phyloP scores from a whole-genome alignment of 2,888 invertebrate species.

The Cephus pulcher region DNA sequence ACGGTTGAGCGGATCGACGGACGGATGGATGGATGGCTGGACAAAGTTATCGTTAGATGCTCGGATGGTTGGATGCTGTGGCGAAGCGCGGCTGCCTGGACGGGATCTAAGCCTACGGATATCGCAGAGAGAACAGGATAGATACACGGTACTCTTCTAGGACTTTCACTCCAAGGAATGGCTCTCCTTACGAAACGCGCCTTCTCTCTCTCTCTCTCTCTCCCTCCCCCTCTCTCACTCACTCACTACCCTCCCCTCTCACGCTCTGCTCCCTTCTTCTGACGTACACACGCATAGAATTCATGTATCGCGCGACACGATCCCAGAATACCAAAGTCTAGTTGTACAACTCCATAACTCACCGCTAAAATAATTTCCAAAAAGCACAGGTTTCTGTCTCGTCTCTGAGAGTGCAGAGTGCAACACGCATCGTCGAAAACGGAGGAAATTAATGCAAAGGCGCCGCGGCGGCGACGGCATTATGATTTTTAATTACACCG shows the following conservation, averaged over 20 bases:
- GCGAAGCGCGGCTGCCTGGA: background rate
- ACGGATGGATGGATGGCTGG: background rate
- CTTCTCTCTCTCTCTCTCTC: background rate
- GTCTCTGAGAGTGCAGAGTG: background rate
- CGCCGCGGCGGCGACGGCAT: conserved; percentile 4
- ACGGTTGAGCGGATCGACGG: background rate
- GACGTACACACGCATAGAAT: too few relatives aligned
- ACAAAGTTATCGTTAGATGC: too few relatives aligned
- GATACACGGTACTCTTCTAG: background rate
- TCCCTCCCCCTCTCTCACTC: too few relatives aligned
- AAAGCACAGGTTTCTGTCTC: background rate
- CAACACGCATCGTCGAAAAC: background rate
- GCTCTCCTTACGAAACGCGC: conserved; percentile 20
- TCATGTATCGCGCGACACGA: conserved; percentile 6
- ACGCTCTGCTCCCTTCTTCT: too few relatives aligned
- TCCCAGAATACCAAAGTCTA: conserved; percentile 10
- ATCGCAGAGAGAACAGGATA: background rate
- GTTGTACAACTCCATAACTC: too few relatives aligned
- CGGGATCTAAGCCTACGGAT: too few relatives aligned
- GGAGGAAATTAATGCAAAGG: too few relatives aligned
- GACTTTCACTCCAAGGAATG: conserved; percentile 24
- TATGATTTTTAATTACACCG: conserved; percentile 24
- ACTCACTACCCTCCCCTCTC: too few relatives aligned
- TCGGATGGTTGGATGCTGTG: too few relatives aligned
- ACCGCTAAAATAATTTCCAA: conserved; percentile 15